Conservation (phyloP, 2,113 vertebrate species). For the Clarias macrocephalus region DNA sequence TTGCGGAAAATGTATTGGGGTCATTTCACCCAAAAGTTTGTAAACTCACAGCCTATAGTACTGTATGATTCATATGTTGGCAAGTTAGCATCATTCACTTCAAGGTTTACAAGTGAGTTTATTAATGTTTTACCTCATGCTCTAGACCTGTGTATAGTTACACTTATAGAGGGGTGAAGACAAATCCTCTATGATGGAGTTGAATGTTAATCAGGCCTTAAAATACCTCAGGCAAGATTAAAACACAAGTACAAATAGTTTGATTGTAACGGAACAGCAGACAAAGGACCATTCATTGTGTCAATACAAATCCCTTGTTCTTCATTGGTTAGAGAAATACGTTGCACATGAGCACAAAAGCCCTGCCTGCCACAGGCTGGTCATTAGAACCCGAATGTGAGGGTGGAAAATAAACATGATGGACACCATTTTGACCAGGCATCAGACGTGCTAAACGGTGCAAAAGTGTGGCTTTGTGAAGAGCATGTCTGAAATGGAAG, state of each 20-base stretch:
- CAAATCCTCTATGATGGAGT: slow-evolving; percentile 54
- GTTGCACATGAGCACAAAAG: slow-evolving; percentile 70
- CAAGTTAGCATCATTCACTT: background rate
- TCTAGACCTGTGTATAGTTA: background rate
- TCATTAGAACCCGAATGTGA: slow-evolving; percentile 63
- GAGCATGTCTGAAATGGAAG: slow-evolving; percentile 25
- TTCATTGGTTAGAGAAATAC: slow-evolving; percentile 70
- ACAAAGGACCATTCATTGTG: slow-evolving; percentile 84
- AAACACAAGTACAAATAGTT: slow-evolving; percentile 75
- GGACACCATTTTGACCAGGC: slow-evolving; percentile 34
- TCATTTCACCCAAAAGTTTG: background rate
- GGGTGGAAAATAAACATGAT: slow-evolving; percentile 37
- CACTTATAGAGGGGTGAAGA: background rate
- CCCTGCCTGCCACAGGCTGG: slow-evolving; percentile 64
- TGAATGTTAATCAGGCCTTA: slow-evolving; percentile 83
- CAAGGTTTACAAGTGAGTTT: background rate
- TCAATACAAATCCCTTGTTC: slow-evolving; percentile 80
- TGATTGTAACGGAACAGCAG: slow-evolving; percentile 71
- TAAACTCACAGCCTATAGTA: background rate
- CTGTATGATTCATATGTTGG: background rate
- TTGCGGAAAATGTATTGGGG: too few species aligned
- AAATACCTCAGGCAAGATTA: slow-evolving; percentile 75
- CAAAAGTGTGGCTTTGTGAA: background rate
- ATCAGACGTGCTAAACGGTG: background rate
- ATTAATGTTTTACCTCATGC: background rate